Evolutionary conservation across 2,113 vertebrate species (phyloP).

Genomic region (Protomyctophum bolini): DNA sequence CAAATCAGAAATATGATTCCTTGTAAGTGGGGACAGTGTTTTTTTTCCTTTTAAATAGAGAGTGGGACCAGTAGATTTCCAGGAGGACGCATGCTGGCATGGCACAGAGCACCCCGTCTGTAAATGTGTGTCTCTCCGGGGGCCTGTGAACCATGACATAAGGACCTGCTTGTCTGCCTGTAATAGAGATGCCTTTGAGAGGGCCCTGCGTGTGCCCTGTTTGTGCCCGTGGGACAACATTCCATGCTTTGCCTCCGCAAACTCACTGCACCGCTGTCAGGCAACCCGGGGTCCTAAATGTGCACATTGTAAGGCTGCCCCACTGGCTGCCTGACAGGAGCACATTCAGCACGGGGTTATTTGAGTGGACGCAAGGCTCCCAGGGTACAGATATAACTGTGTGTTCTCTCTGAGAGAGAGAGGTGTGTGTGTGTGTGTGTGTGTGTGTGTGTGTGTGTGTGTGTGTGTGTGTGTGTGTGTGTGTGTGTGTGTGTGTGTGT

Average conservation of each 20-base stretch:
- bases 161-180: constrained; percentile 69
- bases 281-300: constrained; percentile 65
- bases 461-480: constrained; percentile 30
- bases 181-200: constrained; percentile 80
- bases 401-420: constrained; percentile 37
- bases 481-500: neutral
- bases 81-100: constrained; percentile 46
- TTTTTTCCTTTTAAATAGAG: constrained; percentile 11
- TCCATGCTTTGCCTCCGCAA: constrained; percentile 70
- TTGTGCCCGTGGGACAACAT: constrained; percentile 65
- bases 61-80: constrained; percentile 69
- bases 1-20: constrained; percentile 5
- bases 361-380: constrained; percentile 57
- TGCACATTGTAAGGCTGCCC: constrained; percentile 70
- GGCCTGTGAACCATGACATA: constrained; percentile 64
- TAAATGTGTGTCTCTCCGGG: constrained; percentile 42
- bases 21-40: neutral
- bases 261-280: constrained; percentile 49
- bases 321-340: constrained; percentile 60
- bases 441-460: neutral
- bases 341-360: constrained; percentile 64
- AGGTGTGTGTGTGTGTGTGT: neutral
- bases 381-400: constrained; percentile 25
- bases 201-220: constrained; percentile 48
- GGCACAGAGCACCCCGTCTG: constrained; percentile 39